Evolutionary conservation across 53 echinoderm and acorn worm species (phyloP).

Genomic region (Apostichopus leukothele): DNA sequence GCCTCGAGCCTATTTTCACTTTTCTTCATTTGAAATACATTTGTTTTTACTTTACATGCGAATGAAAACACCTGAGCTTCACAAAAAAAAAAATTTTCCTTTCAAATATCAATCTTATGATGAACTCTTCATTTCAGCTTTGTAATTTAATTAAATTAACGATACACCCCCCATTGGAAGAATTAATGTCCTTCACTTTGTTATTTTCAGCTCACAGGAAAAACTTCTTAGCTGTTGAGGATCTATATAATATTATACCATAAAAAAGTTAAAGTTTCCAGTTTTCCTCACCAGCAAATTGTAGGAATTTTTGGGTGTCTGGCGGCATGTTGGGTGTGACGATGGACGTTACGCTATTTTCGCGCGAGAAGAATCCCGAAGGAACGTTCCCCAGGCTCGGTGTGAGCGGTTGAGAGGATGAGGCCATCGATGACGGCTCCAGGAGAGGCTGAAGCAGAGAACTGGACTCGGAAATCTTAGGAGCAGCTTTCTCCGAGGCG

Average conservation of each 20-base stretch:
- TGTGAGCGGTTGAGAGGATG: constrained; percentile 43
- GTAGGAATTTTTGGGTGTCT: constrained; percentile 93
- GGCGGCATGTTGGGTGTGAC: constrained; percentile 85
- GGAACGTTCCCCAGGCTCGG: constrained; percentile 54
- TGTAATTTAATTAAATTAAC: too few relatives aligned
- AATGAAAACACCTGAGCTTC: too few relatives aligned
- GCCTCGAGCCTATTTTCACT: too few relatives aligned
- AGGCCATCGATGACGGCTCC: constrained; percentile 22
- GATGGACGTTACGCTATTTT: constrained; percentile 89
- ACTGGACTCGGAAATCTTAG: constrained; percentile 47
- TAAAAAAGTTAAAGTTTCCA: background rate
- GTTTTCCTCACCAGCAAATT: constrained; percentile 82
- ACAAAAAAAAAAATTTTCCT: too few relatives aligned
- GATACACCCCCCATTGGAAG: too few relatives aligned
- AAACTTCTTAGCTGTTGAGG: too few relatives aligned
- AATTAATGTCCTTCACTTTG: too few relatives aligned
- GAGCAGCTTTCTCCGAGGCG: constrained; percentile 75
- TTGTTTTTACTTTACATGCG: too few relatives aligned
- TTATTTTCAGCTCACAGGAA: too few relatives aligned
- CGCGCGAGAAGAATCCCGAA: constrained; percentile 81
- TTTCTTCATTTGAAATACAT: too few relatives aligned
- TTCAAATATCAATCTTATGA: too few relatives aligned
- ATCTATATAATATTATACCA: background rate
- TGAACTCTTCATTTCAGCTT: too few relatives aligned
- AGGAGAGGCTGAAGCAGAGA: constrained; percentile 18